Evolutionary conservation across 2,888 invertebrate species (phyloP), one percentile per base, ranked within the genome.

Genomic region (Ellobium chinense): DNA sequence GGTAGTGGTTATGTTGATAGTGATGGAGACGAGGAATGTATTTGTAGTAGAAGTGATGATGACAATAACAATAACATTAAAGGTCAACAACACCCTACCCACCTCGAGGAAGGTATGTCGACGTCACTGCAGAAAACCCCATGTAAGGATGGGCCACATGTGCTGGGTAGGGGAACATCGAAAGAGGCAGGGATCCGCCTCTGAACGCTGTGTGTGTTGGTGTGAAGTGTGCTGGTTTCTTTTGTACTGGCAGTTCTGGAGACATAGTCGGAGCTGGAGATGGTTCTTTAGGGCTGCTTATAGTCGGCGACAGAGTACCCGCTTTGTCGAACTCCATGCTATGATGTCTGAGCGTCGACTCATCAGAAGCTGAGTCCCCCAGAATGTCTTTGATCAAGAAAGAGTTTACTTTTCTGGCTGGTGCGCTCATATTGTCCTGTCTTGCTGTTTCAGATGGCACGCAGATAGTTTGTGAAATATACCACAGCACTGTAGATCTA

Each of bases 381-480:
- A 89, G 66, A 69, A 89, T 89, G 75, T 89, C 89, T 29, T 85
- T 78, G 65, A 89, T 89, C 21, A 88, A 81, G 78, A 89, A 89
- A 3, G 89, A 89, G 0, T n/a, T n/a, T n/a, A n/a, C n/a, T n/a
- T n/a, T n/a, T n/a, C n/a, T n/a, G n/a, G n/a, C n/a, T n/a, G n/a
- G n/a, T n/a, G n/a, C n/a, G n/a, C n/a, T n/a, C n/a, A n/a, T n/a
- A n/a, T n/a, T n/a, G n/a, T n/a, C n/a, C n/a, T n/a, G n/a, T n/a
- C n/a, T n/a, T n/a, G n/a, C n/a, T n/a, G n/a, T n/a, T n/a, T n/a
- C n/a, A n/a, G n/a, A n/a, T n/a, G n/a, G n/a, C n/a, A n/a, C n/a
- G n/a, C n/a, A n/a, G n/a, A n/a, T n/a, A n/a, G n/a, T n/a, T n/a
- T n/a, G n/a, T n/a, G n/a, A n/a, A n/a, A n/a, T n/a, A n/a, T n/a